Base-by-base conservation (phyloP, 1,140 invertebrate species). In the Bombus superbus region DNA sequence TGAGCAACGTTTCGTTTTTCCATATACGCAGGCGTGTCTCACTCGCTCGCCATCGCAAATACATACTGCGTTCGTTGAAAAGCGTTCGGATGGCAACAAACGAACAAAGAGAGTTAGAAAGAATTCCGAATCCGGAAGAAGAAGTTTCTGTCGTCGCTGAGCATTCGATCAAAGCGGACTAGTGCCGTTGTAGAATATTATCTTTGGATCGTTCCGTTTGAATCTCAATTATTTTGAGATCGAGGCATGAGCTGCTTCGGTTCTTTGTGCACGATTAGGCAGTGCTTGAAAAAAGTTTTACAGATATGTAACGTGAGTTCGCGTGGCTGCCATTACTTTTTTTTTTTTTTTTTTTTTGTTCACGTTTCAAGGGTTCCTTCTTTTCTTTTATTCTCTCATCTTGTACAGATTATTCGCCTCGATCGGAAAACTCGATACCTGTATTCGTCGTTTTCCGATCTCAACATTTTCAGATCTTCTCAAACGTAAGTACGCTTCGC, bases 281-380 rank as follows among this genome's bases (percentile, higher is more conserved):
- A 92, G 91, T 91, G 85, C 90, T 90, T 82, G 86, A 88, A 88
- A 86, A 83, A 78, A 35, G 64, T 81, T 86, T 82, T 85, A 83
- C 79, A 82, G 91, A 92, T 92, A 91, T 92, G 90, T 92, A 81
- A 76, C 38, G 76, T 88, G 76, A 83, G 84, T 59, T 42, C 72
- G 78, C 72, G 44, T 83, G 73, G 73, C 57, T 44, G 62, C 35
- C 59, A 2, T 53, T 59, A 32, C 10, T 38, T 75, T 6, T 8
- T 11, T 15, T 38, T 75, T 6, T 8, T 11, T 40, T 44, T 4
- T 59, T 44, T 0, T 32, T 25, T 44, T 22, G 0, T 35, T 38
- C 32, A 3, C 28, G 28, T 18, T 40, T 22, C 38, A 22, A 35
- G 44, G 64, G 71, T 42, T 32, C 8, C 42, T 25, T 44, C 10